Conservation (phyloP, 2,888 invertebrate species). For the Phymatocera aterrima region DNA sequence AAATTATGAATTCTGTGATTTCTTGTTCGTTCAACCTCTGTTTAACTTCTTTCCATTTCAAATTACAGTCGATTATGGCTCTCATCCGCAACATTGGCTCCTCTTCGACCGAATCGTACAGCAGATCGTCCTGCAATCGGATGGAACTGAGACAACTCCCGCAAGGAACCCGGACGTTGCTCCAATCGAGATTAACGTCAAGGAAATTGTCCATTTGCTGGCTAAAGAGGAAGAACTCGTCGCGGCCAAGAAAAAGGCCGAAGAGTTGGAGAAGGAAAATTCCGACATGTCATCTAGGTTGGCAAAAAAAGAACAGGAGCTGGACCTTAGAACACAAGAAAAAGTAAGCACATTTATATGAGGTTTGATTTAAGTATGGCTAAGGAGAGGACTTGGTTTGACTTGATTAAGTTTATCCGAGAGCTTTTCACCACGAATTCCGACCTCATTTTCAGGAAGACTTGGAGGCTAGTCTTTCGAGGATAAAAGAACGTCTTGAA, state of each 20-base stretch:
- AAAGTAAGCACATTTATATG: slow-evolving; percentile 74
- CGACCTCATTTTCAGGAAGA: slow-evolving; percentile 81
- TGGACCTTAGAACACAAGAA: slow-evolving; percentile 92
- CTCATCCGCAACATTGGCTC: slow-evolving; percentile 94
- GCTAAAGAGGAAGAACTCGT: slow-evolving; percentile 96
- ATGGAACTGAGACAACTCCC: slow-evolving; percentile 73
- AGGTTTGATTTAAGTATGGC: not conserved
- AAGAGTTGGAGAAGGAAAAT: slow-evolving; percentile 92
- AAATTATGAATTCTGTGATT: not conserved
- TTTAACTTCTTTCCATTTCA: slow-evolving; percentile 32
- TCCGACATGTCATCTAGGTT: slow-evolving; percentile 90
- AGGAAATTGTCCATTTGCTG: slow-evolving; percentile 91
- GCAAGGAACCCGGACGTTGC: slow-evolving; percentile 89
- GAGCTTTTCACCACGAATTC: not conserved
- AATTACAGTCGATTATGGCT: slow-evolving; percentile 86
- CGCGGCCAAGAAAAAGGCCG: slow-evolving; percentile 90
- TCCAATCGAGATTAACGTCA: slow-evolving; percentile 92
- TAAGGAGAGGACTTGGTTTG: not conserved
- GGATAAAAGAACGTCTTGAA: slow-evolving; percentile 92
- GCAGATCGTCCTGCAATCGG: slow-evolving; percentile 92
- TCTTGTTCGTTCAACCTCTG: not conserved
- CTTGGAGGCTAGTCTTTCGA: slow-evolving; percentile 86
- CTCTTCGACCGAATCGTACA: slow-evolving; percentile 96
- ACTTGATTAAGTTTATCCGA: not conserved
- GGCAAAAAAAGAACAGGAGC: slow-evolving; percentile 94